A percentile compares a stretch with the other conserved stretches of the same genome.
Conservation (phyloP, 2,113 vertebrate genomes). For the Dicaeum eximium region DNA sequence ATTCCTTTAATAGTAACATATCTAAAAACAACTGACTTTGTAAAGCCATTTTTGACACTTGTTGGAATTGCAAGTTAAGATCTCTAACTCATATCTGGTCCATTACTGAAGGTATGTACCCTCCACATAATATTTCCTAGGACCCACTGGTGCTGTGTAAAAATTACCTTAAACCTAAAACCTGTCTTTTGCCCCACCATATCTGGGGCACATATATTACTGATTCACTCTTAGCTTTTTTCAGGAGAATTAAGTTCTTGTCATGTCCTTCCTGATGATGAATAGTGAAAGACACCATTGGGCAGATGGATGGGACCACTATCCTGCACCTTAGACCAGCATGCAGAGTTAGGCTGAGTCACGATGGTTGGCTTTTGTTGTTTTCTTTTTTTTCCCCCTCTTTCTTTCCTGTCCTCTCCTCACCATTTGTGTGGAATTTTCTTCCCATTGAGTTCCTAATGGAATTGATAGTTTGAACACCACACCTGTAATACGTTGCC, state of each 20-base stretch:
- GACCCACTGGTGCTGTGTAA: background rate
- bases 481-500: too few relatives aligned
- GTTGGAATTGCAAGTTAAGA: background rate
- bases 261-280: background rate
- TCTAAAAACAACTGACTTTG: background rate
- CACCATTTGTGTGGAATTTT: too few relatives aligned
- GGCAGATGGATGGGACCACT: background rate
- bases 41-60: background rate
- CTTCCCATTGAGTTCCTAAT: too few relatives aligned
- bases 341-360: rapidly evolving
- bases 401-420: too few relatives aligned
- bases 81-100: background rate
- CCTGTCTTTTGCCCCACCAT: background rate
- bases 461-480: too few relatives aligned
- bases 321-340: background rate
- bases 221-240: background rate
- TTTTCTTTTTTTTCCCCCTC: too few relatives aligned
- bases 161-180: background rate
- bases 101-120: background rate
- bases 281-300: background rate
- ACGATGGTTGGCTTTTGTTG: too few relatives aligned
- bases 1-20: background rate
- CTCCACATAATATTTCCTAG: background rate
- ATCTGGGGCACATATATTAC: background rate
- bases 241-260: background rate